Percentiles rank a stretch among this genome's conserved stretches.
These are phyloP conservation scores for Subanguina moxae DNA, from an alignment of 1,140 invertebrate species.

Conservation along the genomic window DNA sequence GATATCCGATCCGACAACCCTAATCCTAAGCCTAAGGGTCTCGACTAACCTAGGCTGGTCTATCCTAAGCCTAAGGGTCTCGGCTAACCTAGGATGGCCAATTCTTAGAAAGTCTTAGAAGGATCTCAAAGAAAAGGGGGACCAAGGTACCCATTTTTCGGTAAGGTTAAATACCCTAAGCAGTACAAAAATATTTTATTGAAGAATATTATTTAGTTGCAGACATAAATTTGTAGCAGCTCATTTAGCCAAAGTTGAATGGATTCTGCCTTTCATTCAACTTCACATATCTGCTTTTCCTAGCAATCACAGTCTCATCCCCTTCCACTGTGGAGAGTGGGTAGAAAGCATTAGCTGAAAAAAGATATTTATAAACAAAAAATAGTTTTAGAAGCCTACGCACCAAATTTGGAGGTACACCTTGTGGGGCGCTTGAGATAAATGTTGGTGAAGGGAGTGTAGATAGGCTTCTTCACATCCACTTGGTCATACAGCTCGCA, in stretches of 20 bases:
- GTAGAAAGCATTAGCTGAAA: constrained; percentile 31
- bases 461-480: constrained; percentile 35
- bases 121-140: too few species aligned
- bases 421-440: constrained; percentile 31
- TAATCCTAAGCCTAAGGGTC: too few species aligned
- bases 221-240: too few species aligned
- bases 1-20: too few species aligned
- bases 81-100: too few species aligned
- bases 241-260: constrained; percentile 34
- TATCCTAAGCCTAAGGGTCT: too few species aligned
- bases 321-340: constrained; percentile 27
- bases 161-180: too few species aligned
- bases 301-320: constrained; percentile 22
- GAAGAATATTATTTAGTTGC: too few species aligned
- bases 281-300: constrained; percentile 32
- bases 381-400: not conserved
- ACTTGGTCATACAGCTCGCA: constrained; percentile 51
- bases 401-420: constrained; percentile 18
- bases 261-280: constrained; percentile 27
- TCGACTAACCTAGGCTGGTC: too few species aligned
- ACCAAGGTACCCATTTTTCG: too few species aligned
- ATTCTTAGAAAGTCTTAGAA: too few species aligned
- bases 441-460: constrained; percentile 42
- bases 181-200: too few species aligned
- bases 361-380: not conserved